Evolutionary conservation across 2,113 vertebrate genomes (phyloP), one percentile per base, ranked within the genome.

Genomic region (Alexandromys fortis): DNA sequence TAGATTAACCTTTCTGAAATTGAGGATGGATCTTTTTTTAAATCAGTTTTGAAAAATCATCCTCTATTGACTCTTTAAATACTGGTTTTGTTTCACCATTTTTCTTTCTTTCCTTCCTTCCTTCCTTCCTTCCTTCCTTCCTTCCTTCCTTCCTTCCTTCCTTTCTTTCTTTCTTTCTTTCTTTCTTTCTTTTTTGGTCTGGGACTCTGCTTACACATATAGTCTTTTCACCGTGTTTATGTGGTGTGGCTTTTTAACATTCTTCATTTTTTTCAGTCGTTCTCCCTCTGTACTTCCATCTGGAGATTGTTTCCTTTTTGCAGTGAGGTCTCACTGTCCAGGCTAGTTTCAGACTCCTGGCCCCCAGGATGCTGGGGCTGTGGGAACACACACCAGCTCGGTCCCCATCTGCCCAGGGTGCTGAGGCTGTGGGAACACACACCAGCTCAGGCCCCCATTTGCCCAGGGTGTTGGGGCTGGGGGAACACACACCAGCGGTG

Each of bases 1-100:
- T 82, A 7, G 3, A 5, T 49, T 79, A 35, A 61, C 17, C 38
- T 93, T 93, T 61, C 19, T 87, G 65, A 68, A 77, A 63, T 47
- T 58, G 21, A 67, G 42, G 14, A 7, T 91, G 58, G n/a, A 75
- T 38, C 35, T 4, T 28, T 91, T 52, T 82, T 14, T 16, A 16
- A 55, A 77, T 77, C 38, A 52, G 35, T 82, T 95, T 82, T 45
- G 16, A 75, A 89, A 95, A 86, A 13, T 68, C 28, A n/a, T 55
- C 38, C 61, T 61, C 33, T n/a, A 2, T 63, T 79, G 73, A 87
- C 11, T 14, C 89, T 81, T 93, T 33, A 82, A 93, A 45, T 75
- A 76, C 38, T 52, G 28, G 7, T 82, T 68, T 86, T 81, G 21
- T 86, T 19, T 70, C 26, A 30, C 67, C 6, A 35, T 14, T 22